A percentile compares a stretch with the other conserved stretches of the same genome.
Evolutionary conservation across 2,888 invertebrate genomes (phyloP).

Genomic region (Scrobipalpa atriplicella): DNA sequence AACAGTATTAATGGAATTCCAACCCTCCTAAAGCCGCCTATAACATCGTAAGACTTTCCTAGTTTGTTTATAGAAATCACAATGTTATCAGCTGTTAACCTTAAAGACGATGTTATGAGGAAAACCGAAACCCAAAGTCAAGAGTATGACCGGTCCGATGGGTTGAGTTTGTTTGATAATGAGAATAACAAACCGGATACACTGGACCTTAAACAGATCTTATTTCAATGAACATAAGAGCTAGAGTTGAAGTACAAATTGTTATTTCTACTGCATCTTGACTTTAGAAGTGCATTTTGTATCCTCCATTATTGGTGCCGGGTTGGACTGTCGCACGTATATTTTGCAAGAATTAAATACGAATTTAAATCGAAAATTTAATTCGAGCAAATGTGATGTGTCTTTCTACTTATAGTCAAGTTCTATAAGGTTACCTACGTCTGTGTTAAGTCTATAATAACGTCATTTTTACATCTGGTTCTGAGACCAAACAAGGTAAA

Average conservation of each 20-base stretch:
- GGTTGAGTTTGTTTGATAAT: background rate
- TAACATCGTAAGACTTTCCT: background rate
- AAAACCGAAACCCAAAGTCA: constrained; percentile 2
- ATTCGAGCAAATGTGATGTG: too few relatives aligned
- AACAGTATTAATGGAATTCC: constrained; percentile 12
- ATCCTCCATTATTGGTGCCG: background rate
- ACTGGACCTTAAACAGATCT: background rate
- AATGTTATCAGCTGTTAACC: too few relatives aligned
- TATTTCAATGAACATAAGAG: background rate
- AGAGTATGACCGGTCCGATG: background rate
- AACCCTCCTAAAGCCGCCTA: constrained; percentile 12
- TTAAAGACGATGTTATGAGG: background rate
- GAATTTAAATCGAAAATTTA: background rate
- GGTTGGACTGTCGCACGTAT: background rate
- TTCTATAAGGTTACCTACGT: too few relatives aligned
- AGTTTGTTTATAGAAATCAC: too few relatives aligned
- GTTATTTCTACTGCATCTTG: background rate
- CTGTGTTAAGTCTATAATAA: too few relatives aligned
- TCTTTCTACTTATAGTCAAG: too few relatives aligned
- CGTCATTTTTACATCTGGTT: too few relatives aligned
- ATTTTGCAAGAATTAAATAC: background rate
- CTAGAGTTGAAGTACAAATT: background rate
- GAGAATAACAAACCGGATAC: background rate
- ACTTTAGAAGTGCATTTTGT: background rate
- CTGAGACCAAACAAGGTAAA: too few relatives aligned